Evolutionary conservation across 2,797 vertebrate genomes (phyloP), one percentile per base, ranked within the genome.

Genomic region (Artibeus jamaicensis): DNA sequence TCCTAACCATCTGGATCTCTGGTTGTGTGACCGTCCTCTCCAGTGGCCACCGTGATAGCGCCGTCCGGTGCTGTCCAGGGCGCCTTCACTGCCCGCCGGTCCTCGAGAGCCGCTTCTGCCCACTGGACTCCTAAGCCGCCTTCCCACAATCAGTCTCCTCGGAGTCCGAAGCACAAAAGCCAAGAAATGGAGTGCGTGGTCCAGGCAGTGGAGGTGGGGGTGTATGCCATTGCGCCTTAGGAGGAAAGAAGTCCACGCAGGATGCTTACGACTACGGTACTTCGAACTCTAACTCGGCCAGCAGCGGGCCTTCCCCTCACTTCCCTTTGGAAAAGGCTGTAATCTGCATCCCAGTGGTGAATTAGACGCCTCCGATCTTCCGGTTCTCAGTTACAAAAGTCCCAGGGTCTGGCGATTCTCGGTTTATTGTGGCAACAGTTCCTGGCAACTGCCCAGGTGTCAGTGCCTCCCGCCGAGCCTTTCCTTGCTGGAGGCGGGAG

Each of bases 391-490:
- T 88, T 62, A 70, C 88, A 29, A 4, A 95, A 71, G 82, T 37
- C 71, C 79, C 93, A 93, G 94, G 89, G 97, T 96, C 77, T n/a
- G 78, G 77, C 96, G 93, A 94, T 86, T 81, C 44, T 81, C 44
- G 67, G 89, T 98, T 98, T 98, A 98, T 98, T 98, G 97, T 98
- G 97, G 98, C 97, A 98, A 98, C 98, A 95, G 95, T 62, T 95
- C 96, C 93, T 89, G 94, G 97, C 88, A 97, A 98, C 98, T 8
- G 88, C 87, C 62, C 86, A 24, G 95, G 77, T 37, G 97, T 97
- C 42, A 86, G 97, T 78, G 96, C 97, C 84, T 86, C 46, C 83
- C 24, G 90, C 95, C 19, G 29, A 55, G 53, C 68, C 77, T 96
- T 70, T n/a, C n/a, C 44, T 53, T 22, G 86, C 16, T 22, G n/a